Percentiles rank a stretch among this genome's conserved stretches.
Conservation (phyloP, 2,888 invertebrate genomes). For the Cetonia aurata region DNA sequence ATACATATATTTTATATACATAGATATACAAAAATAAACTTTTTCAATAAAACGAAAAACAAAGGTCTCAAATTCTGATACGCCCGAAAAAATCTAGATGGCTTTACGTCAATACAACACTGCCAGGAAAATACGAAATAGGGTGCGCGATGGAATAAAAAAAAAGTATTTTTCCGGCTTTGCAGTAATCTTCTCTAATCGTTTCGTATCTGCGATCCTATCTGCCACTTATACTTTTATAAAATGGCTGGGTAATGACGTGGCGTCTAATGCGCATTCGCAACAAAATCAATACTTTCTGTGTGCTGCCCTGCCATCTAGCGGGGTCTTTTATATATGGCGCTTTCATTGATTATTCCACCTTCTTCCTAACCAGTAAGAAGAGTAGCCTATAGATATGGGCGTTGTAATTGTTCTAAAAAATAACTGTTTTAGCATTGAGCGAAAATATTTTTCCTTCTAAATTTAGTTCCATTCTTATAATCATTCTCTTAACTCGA, state of each 20-base stretch:
- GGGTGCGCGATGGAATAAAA: conserved; percentile 30
- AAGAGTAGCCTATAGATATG: conserved; percentile 38
- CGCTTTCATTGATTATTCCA: conserved; percentile 32
- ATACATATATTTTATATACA: conserved; percentile 47
- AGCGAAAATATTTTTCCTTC: conserved; percentile 4
- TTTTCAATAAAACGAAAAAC: neutral
- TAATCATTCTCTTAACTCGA: too few relatives aligned
- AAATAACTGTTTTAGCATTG: neutral
- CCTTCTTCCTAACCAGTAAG: conserved; percentile 11
- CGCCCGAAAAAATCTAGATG: neutral
- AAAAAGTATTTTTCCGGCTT: conserved; percentile 36
- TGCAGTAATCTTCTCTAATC: conserved; percentile 32
- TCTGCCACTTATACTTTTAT: conserved; percentile 42
- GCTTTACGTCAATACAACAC: conserved; percentile 23
- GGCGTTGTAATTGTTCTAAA: conserved; percentile 25
- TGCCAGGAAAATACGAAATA: conserved; percentile 11
- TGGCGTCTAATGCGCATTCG: conserved; percentile 37
- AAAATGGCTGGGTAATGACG: conserved; percentile 45
- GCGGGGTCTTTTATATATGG: neutral
- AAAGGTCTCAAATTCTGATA: neutral
- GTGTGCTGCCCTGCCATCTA: conserved; percentile 21
- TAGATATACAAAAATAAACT: neutral
- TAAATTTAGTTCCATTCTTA: neutral
- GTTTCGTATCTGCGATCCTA: conserved; percentile 38
- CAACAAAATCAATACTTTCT: conserved; percentile 30